These are phyloP conservation scores for Chaenocephalus aceratus DNA, from an alignment of 2,113 vertebrate species.

Conservation along the genomic window DNA sequence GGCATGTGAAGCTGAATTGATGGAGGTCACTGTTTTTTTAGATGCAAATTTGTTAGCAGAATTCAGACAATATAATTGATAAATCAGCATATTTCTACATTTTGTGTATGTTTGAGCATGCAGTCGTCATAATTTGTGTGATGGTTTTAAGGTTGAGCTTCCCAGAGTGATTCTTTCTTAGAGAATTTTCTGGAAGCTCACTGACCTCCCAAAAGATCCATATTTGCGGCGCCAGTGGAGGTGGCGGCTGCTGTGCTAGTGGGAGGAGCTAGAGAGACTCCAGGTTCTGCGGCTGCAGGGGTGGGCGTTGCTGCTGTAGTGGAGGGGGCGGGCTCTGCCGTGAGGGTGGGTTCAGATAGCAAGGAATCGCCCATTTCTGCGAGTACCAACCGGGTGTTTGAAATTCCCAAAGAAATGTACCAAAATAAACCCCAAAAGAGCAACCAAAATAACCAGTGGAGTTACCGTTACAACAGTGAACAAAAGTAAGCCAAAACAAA, in stretches of 20 bases:
- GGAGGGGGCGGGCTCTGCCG: conserved; percentile 81
- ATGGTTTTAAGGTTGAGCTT: conserved; percentile 74
- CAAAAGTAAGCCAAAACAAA: conserved; percentile 49
- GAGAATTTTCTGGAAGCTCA: conserved; percentile 80
- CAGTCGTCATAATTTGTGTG: conserved; percentile 55
- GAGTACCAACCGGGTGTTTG: conserved; percentile 52
- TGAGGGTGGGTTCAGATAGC: conserved; percentile 83
- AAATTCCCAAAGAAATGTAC: conserved; percentile 61
- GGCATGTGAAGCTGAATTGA: conserved; percentile 21
- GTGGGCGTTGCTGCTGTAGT: conserved; percentile 84
- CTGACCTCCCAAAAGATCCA: conserved; percentile 99
- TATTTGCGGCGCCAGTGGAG: conserved; percentile 86
- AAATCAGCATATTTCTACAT: conserved; percentile 32
- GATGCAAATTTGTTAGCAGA: conserved; percentile 42
- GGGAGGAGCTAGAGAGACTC: conserved; percentile 83
- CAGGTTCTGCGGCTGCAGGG: conserved; percentile 80
- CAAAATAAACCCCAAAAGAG: conserved; percentile 68
- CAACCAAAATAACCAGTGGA: conserved; percentile 58
- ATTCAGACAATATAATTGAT: conserved; percentile 36
- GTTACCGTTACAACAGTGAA: conserved; percentile 40
- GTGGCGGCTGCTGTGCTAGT: conserved; percentile 85
- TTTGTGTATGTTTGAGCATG: conserved; percentile 55
- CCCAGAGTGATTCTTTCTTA: conserved; percentile 75
- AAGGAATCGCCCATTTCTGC: conserved; percentile 85
- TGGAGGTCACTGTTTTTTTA: conserved; percentile 35